These are phyloP conservation scores for Atrichornis clamosus DNA, from an alignment of 2,113 vertebrate species.

Conservation along the genomic window DNA sequence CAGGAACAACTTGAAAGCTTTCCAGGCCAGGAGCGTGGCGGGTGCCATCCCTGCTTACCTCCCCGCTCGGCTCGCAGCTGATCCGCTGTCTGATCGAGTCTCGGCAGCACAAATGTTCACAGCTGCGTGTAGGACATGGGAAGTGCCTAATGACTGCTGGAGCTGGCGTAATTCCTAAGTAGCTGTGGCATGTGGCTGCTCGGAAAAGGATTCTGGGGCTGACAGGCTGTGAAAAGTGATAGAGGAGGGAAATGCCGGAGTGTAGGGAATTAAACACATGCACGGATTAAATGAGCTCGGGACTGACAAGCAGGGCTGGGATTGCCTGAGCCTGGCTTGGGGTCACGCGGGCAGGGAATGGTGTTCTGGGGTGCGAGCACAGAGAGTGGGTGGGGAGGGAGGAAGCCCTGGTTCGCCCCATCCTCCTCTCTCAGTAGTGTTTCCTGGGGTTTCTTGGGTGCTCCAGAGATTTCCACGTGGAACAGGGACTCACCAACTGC, in stretches of 20 bases:
- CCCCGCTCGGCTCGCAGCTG: not conserved
- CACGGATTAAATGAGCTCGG: not conserved
- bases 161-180: slow-evolving; percentile 42
- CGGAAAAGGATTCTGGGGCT: not conserved
- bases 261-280: not conserved
- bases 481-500: not conserved
- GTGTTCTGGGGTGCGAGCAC: rapidly evolving
- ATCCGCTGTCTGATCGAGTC: not conserved
- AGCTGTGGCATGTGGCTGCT: slow-evolving; percentile 49
- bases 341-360: rapidly evolving
- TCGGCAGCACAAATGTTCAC: not conserved
- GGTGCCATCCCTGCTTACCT: slow-evolving; percentile 1
- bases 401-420: rapidly evolving
- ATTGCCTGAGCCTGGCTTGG: not conserved
- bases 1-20: not conserved
- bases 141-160: slow-evolving; percentile 37
- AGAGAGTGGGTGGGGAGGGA: not conserved
- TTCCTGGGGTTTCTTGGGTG: not conserved
- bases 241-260: not conserved
- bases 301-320: not conserved
- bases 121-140: slow-evolving; percentile 32
- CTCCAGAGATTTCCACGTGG: not conserved
- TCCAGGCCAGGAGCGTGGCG: not conserved
- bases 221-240: slow-evolving; percentile 56
- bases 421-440: not conserved